These are phyloP conservation scores for Mimumesa dahlbomi DNA, from an alignment of 2,888 invertebrate species.

Conservation along the genomic window DNA sequence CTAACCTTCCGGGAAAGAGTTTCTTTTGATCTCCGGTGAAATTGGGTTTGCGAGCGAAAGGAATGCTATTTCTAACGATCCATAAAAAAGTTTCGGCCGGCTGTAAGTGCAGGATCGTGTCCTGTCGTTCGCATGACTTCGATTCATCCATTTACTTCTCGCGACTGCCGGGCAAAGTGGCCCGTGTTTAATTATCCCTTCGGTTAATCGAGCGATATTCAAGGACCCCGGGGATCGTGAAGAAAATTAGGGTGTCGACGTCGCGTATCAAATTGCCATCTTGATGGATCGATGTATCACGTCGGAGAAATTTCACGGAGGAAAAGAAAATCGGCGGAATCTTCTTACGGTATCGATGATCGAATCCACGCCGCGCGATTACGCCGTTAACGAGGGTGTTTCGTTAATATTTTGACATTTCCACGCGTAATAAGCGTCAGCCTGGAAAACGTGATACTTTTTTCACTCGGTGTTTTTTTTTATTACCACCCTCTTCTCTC, in stretches of 20 bases:
- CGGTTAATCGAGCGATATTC: conserved; percentile 17
- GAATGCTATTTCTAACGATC: conserved; percentile 20
- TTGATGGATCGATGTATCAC: conserved; percentile 19
- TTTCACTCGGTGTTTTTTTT: conserved; percentile 8
- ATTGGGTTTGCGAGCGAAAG: conserved; percentile 1
- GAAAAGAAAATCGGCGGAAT: too few relatives aligned
- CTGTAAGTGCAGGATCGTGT: conserved; percentile 53
- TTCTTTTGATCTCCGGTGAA: conserved; percentile 24
- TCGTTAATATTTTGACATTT: not conserved
- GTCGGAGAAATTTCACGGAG: too few relatives aligned
- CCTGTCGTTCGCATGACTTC: conserved; percentile 33
- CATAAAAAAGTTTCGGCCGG: conserved; percentile 28
- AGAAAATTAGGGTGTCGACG: conserved; percentile 37
- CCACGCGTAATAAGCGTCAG: too few relatives aligned
- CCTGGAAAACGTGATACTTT: not conserved
- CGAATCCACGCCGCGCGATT: too few relatives aligned
- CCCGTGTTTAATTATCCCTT: conserved; percentile 38
- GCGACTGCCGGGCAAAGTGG: not conserved
- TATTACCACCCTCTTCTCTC: conserved; percentile 1
- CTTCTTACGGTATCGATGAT: too few relatives aligned
- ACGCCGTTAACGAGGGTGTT: not conserved
- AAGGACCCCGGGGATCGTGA: conserved; percentile 8
- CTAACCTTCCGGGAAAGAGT: conserved; percentile 32
- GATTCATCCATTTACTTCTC: conserved; percentile 20
- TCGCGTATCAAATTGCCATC: conserved; percentile 19